Percentiles rank a stretch among this genome's conserved stretches.
Conservation (phyloP, 1,140 invertebrate species). For the Neodiprion lecontei region DNA sequence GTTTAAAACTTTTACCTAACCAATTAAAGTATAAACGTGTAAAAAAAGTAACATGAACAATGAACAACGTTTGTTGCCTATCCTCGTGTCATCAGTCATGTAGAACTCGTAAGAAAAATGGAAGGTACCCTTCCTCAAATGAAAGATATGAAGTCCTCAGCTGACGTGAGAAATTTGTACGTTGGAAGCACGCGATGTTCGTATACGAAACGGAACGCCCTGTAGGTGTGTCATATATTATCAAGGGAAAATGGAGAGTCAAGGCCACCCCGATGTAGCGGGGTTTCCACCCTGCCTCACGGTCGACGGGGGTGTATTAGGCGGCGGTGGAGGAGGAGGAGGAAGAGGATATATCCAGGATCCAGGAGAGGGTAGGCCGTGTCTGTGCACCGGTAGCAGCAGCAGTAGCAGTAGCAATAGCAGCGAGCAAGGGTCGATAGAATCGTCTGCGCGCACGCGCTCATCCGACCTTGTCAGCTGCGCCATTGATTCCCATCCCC, state of each 20-base stretch:
- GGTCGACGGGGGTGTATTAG: constrained; percentile 23
- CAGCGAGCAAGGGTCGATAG: constrained; percentile 50
- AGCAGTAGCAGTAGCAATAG: too few species aligned
- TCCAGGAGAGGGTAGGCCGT: constrained; percentile 51
- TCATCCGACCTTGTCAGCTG: constrained; percentile 53
- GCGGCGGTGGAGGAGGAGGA: constrained; percentile 24
- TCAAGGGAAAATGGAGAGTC: constrained; percentile 39
- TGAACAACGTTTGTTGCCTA: too few species aligned
- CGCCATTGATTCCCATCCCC: constrained; percentile 52
- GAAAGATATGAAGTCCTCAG: too few species aligned
- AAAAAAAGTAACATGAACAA: too few species aligned
- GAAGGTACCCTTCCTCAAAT: too few species aligned
- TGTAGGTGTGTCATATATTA: constrained; percentile 12
- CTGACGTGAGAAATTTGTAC: too few species aligned
- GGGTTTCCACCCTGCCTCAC: constrained; percentile 17
- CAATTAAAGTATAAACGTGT: too few species aligned
- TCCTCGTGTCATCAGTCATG: too few species aligned
- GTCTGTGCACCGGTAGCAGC: constrained; percentile 48
- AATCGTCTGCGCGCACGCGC: constrained; percentile 58
- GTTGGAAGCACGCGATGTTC: too few species aligned
- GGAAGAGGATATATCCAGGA: constrained; percentile 18
- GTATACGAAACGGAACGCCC: neutral
- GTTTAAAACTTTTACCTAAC: too few species aligned
- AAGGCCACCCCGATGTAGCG: constrained; percentile 46
- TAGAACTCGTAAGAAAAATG: too few species aligned